Evolutionary conservation across 2,888 invertebrate species (phyloP).

Genomic region (Cephus spinipes): DNA sequence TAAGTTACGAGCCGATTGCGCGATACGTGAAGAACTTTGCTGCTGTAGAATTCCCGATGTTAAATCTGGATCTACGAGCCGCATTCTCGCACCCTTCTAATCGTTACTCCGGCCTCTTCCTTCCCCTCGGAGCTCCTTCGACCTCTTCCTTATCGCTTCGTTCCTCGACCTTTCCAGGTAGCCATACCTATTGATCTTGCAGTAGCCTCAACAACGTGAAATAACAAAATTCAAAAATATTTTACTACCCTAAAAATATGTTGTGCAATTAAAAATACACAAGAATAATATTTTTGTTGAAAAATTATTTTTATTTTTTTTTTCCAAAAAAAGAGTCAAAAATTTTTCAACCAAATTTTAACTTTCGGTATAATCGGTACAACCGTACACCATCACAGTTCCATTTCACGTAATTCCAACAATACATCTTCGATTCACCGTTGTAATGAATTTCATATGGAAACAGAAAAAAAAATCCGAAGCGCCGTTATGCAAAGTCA

Average conservation of each 20-base stretch:
- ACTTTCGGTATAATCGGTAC: background rate
- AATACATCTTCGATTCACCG: background rate
- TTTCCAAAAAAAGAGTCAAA: too few relatives aligned
- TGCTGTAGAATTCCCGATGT: background rate
- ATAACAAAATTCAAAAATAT: background rate
- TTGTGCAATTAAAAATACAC: background rate
- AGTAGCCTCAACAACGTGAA: background rate
- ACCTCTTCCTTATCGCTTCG: background rate
- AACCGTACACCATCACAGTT: background rate
- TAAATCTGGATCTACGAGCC: background rate
- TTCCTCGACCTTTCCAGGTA: background rate
- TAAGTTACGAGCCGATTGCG: constrained; percentile 1
- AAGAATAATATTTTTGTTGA: too few relatives aligned
- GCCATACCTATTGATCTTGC: background rate
- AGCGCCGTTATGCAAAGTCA: background rate
- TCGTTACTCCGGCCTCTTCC: background rate
- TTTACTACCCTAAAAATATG: background rate
- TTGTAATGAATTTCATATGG: background rate
- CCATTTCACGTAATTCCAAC: background rate
- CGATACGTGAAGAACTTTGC: background rate
- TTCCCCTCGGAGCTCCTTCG: too few relatives aligned
- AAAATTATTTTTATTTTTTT: background rate
- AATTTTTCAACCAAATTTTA: background rate
- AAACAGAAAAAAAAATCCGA: background rate
- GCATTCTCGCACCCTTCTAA: background rate